A percentile compares a stretch with the other conserved stretches of the same genome.
These are phyloP conservation scores for Carduelis carduelis DNA, from an alignment of 2,797 vertebrate genomes.

Conservation along the genomic window DNA sequence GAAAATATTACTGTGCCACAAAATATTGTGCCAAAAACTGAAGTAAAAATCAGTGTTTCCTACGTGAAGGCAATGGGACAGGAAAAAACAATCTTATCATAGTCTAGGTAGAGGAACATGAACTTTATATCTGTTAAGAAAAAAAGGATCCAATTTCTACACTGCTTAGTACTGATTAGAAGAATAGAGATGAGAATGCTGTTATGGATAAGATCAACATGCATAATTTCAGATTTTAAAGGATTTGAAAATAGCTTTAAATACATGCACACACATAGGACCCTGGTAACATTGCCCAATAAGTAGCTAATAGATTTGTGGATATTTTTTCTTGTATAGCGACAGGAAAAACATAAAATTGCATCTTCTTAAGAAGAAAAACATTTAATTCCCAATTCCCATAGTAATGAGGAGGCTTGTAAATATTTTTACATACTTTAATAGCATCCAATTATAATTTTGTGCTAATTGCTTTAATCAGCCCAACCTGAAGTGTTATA, in stretches of 20 bases:
- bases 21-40: not conserved
- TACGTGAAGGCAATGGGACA: not conserved
- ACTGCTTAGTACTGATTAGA: not conserved
- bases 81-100: not conserved
- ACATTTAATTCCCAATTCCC: slow-evolving; percentile 10
- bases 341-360: slow-evolving; percentile 16
- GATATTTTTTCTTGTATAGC: not conserved
- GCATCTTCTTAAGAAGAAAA: slow-evolving; percentile 11
- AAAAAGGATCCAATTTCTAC: not conserved
- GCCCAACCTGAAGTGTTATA: slow-evolving; percentile 47
- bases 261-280: not conserved
- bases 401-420: not conserved
- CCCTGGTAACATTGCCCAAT: not conserved
- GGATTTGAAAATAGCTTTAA: not conserved
- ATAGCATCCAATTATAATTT: slow-evolving; percentile 37
- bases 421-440: slow-evolving; percentile 66
- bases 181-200: not conserved
- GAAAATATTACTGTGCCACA: not conserved
- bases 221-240: not conserved
- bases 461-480: slow-evolving; percentile 71
- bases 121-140: not conserved
- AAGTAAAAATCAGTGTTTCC: not conserved
- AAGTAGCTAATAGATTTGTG: not conserved
- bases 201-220: not conserved
- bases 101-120: not conserved